Percentiles rank a stretch among this genome's conserved stretches.
Conservation (phyloP, 2,888 invertebrate species). For the Frankliniella fusca region DNA sequence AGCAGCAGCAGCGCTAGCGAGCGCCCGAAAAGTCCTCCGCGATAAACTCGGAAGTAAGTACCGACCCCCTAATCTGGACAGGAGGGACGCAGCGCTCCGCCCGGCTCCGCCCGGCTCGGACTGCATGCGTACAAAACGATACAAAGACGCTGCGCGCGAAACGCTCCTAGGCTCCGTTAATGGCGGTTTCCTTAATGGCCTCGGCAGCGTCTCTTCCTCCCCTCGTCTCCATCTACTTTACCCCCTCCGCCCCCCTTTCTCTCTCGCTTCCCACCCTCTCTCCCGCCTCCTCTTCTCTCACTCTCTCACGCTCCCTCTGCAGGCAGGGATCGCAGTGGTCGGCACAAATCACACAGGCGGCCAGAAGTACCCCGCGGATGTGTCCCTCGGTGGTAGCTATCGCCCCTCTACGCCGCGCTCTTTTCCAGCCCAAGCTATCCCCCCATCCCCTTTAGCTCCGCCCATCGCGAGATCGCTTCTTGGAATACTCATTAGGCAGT, state of each 20-base stretch:
- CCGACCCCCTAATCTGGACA: no score
- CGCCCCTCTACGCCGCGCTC: not conserved
- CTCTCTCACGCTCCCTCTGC: not conserved
- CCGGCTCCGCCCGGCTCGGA: no score
- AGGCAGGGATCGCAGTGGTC: not conserved
- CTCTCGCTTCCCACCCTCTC: not conserved
- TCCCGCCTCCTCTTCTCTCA: not conserved
- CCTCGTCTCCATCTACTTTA: not conserved
- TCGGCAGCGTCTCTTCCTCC: not conserved
- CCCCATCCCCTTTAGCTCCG: no score
- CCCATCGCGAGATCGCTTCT: no score
- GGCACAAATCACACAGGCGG: not conserved
- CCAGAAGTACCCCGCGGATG: not conserved
- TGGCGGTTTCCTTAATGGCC: slow-evolving; percentile 10
- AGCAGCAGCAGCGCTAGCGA: no score
- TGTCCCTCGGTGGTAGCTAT: slow-evolving; percentile 10
- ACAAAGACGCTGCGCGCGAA: not conserved
- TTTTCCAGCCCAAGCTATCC: no score
- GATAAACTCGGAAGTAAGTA: no score
- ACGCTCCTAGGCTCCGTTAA: not conserved
- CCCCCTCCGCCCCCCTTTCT: not conserved
- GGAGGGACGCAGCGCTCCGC: no score
- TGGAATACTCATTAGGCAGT: no score
- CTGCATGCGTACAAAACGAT: not conserved
- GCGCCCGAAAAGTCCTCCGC: no score